Conservation (phyloP, 2,888 invertebrate species). For the Drosophila melanocephala region DNA sequence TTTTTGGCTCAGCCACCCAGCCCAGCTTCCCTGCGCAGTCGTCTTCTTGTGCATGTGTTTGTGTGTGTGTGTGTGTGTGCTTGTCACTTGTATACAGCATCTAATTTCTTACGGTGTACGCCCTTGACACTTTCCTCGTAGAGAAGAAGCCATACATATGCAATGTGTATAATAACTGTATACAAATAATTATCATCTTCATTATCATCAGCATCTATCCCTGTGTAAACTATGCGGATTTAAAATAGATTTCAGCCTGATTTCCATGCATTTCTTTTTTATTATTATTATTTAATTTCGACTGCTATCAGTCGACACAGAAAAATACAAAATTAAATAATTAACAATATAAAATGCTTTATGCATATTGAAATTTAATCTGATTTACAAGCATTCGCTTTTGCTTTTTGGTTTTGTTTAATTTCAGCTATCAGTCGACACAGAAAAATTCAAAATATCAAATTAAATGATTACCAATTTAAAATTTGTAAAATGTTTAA, state of each 20-base stretch:
- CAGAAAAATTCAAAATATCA: too few relatives aligned
- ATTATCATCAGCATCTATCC: neutral
- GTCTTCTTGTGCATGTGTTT: conserved; percentile 42
- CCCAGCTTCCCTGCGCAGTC: neutral
- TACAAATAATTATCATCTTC: neutral
- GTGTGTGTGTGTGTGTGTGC: conserved; percentile 75
- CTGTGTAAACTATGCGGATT: neutral
- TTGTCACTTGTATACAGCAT: conserved; percentile 31
- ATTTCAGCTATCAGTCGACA: too few relatives aligned
- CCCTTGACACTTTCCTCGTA: conserved; percentile 61
- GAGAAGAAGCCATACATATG: conserved; percentile 55
- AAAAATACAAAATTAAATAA: too few relatives aligned
- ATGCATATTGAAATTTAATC: too few relatives aligned
- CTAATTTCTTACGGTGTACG: conserved; percentile 6
- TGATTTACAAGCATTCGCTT: too few relatives aligned
- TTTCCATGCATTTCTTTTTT: neutral
- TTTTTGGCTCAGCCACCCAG: conserved; percentile 42
- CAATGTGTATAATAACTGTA: conserved; percentile 1
- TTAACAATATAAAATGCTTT: too few relatives aligned
- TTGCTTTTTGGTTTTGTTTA: too few relatives aligned
- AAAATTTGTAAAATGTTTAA: too few relatives aligned
- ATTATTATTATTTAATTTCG: neutral
- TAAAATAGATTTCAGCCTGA: neutral
- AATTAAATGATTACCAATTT: too few relatives aligned
- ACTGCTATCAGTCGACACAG: too few relatives aligned